Conservation (phyloP, 1,140 invertebrate species). For the Mactra quadrangularis region DNA sequence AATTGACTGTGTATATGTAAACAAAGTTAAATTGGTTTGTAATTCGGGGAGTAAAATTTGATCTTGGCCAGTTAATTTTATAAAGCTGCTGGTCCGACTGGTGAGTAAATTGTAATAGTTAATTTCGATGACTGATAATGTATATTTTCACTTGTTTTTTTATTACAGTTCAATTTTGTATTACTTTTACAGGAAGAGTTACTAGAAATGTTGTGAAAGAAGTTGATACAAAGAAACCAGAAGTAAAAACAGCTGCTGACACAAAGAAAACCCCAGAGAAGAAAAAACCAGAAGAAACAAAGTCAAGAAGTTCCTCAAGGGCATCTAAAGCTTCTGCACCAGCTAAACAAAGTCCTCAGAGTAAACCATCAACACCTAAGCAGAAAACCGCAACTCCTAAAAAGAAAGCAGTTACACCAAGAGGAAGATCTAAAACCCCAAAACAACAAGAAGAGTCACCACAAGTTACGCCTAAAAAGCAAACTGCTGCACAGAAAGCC, state of each 20-base stretch:
- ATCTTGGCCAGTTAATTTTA: too few species aligned
- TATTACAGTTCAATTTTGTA: too few species aligned
- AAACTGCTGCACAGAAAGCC: conserved; percentile 23
- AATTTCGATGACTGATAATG: too few species aligned
- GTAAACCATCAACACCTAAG: conserved; percentile 17
- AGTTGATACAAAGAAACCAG: conserved; percentile 36
- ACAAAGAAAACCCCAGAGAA: neutral
- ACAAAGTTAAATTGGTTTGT: too few species aligned
- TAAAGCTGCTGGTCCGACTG: too few species aligned
- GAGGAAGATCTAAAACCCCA: conserved; percentile 10
- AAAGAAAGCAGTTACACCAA: conserved; percentile 4
- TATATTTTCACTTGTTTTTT: too few species aligned
- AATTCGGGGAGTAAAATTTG: too few species aligned
- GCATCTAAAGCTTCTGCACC: conserved; percentile 19
- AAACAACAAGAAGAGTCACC: conserved; percentile 14
- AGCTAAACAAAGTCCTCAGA: neutral
- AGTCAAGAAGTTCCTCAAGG: conserved; percentile 36
- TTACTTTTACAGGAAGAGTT: conserved; percentile 20
- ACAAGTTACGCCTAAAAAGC: conserved; percentile 36
- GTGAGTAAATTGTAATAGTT: too few species aligned
- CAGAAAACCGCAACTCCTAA: conserved; percentile 31
- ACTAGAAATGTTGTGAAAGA: conserved; percentile 53
- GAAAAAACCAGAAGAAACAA: conserved; percentile 22
- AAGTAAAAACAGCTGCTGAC: neutral
- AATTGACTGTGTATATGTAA: too few species aligned